phyloP scores from a whole-genome alignment of 2,113 vertebrate genomes.

The Heteronetta atricapilla region DNA sequence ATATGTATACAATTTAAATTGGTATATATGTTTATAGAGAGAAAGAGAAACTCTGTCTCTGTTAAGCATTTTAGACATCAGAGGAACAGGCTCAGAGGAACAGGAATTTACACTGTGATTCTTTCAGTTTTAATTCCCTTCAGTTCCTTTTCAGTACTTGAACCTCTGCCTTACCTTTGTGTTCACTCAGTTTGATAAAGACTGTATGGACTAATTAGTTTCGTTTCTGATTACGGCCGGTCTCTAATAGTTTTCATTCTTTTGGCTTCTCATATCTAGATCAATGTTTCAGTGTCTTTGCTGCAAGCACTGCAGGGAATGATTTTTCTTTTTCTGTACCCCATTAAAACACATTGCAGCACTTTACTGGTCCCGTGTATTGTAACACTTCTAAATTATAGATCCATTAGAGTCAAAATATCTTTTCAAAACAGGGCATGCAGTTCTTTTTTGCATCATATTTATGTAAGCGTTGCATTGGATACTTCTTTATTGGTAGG shows the following conservation, averaged over 20 bases:
- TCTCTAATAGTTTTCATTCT: constrained; percentile 32
- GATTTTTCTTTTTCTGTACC: neutral
- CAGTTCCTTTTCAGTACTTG: neutral
- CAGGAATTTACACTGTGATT: neutral
- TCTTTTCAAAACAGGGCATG: neutral
- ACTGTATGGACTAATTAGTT: neutral
- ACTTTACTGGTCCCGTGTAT: neutral
- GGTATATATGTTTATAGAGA: neutral
- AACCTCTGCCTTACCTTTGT: constrained; percentile 13
- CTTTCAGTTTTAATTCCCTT: constrained; percentile 19
- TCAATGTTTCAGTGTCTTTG: neutral
- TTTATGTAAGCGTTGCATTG: neutral
- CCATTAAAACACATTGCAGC: neutral
- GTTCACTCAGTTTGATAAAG: neutral
- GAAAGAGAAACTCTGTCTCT: neutral
- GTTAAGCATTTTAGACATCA: neutral
- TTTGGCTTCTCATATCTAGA: constrained; percentile 5
- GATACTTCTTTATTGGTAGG: neutral
- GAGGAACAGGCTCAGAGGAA: neutral
- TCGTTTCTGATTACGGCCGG: constrained; percentile 19
- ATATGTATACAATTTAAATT: neutral
- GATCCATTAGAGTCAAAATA: neutral
- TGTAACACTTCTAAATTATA: neutral
- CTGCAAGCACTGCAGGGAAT: neutral
- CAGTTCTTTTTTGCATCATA: neutral